A percentile compares a stretch with the other conserved stretches of the same genome.
phyloP scores from a whole-genome alignment of 2,113 vertebrate genomes.

The Lampris incognitus region DNA sequence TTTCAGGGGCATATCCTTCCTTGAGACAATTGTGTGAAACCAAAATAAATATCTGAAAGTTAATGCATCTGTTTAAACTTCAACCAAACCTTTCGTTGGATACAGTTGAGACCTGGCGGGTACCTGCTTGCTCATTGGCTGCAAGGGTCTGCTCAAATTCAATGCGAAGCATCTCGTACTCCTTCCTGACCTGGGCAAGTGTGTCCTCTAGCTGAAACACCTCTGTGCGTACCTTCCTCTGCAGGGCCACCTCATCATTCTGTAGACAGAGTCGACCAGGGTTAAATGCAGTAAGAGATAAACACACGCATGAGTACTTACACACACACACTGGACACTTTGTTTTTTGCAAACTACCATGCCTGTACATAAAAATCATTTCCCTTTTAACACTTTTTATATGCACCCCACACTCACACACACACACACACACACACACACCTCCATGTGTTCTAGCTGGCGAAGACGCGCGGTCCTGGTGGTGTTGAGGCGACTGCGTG shows the following conservation, averaged over 20 bases:
- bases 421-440: slow-evolving; percentile 59
- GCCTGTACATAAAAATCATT: too few species aligned
- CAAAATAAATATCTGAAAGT: background rate
- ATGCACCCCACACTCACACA: too few species aligned
- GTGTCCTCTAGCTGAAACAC: slow-evolving; percentile 99
- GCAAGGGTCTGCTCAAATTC: slow-evolving; percentile 98
- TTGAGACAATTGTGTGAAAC: too few species aligned
- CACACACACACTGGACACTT: background rate
- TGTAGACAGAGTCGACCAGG: slow-evolving; percentile 56
- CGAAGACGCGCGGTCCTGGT: slow-evolving; percentile 92
- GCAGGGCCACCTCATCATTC: slow-evolving; percentile 95
- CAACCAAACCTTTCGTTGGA: background rate
- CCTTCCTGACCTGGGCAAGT: slow-evolving; percentile 95
- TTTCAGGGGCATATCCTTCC: background rate
- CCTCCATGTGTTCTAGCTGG: slow-evolving; percentile 97
- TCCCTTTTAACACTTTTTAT: too few species aligned
- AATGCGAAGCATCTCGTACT: slow-evolving; percentile 98
- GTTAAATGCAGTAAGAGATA: background rate
- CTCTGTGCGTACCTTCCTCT: slow-evolving; percentile 96
- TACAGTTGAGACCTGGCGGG: background rate
- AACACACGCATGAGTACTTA: background rate
- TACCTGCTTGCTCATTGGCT: slow-evolving; percentile 98
- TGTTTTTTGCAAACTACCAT: background rate
- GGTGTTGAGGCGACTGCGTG: slow-evolving; percentile 90
- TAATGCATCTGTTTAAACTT: background rate